phyloP scores from a whole-genome alignment of 2,113 vertebrate species.

The Centropus bengalensis region DNA sequence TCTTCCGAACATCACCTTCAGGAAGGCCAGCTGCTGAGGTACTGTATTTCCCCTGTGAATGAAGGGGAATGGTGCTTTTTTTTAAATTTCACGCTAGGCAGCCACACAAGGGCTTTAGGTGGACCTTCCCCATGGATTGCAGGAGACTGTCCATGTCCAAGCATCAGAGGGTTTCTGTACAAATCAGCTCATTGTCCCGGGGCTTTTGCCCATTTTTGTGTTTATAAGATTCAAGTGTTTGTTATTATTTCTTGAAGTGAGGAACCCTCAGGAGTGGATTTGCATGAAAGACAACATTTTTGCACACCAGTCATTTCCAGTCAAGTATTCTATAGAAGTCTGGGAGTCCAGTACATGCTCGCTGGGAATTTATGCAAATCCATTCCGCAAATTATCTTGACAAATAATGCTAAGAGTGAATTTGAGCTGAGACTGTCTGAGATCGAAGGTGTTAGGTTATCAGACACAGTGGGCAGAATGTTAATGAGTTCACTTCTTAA shows the following conservation, averaged over 20 bases:
- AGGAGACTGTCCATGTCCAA: background rate
- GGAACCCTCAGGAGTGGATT: background rate
- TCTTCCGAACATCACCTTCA: background rate
- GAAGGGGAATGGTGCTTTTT: slow-evolving; percentile 34
- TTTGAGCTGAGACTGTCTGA: slow-evolving; percentile 39
- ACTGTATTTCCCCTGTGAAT: background rate
- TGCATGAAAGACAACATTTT: background rate
- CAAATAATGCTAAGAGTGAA: slow-evolving; percentile 26
- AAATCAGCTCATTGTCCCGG: background rate
- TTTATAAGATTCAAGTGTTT: background rate
- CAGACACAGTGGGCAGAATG: slow-evolving; percentile 57
- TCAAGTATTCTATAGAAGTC: background rate
- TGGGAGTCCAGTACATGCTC: background rate
- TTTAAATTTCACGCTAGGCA: background rate
- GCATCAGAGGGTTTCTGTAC: background rate
- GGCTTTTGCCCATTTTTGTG: background rate
- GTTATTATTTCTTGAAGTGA: background rate
- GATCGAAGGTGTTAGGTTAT: slow-evolving; percentile 57
- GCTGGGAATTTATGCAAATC: slow-evolving; percentile 31
- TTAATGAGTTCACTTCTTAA: slow-evolving; percentile 44
- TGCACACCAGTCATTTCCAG: background rate
- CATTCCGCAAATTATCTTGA: slow-evolving; percentile 34
- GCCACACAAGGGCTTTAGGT: background rate
- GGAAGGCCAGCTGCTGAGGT: background rate
- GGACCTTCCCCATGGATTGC: background rate